These are phyloP conservation scores for Carposina sasakii DNA, from an alignment of 1,140 invertebrate genomes.

Conservation along the genomic window DNA sequence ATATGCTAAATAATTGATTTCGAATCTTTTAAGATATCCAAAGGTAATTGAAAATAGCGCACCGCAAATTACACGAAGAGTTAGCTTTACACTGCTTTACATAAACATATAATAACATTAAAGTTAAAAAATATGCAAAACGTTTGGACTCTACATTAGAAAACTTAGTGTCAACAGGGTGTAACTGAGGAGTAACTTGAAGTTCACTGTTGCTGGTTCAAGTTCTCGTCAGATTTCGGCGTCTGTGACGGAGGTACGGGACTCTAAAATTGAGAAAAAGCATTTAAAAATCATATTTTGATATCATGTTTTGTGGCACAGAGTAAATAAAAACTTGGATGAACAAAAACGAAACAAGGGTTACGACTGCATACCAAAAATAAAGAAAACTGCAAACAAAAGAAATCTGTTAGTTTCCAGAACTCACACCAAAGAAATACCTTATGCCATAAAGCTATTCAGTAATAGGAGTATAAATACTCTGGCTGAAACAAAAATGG, in stretches of 20 bases:
- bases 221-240: conserved; percentile 78
- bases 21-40: conserved; percentile 13
- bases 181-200: conserved; percentile 33
- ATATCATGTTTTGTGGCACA: no score
- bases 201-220: conserved; percentile 70
- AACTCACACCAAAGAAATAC: conserved; percentile 5
- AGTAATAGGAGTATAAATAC: conserved; percentile 75
- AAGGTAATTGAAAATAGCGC: conserved; percentile 6
- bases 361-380: conserved; percentile 27
- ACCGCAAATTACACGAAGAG: conserved; percentile 16
- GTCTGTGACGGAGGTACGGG: conserved; percentile 76
- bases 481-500: conserved; percentile 70
- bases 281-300: no score
- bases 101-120: conserved; percentile 23
- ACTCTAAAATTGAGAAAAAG: conserved; percentile 75
- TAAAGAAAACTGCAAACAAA: conserved; percentile 10
- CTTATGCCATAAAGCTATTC: conserved; percentile 26
- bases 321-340: background rate
- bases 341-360: conserved; percentile 9
- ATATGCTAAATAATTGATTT: conserved; percentile 40
- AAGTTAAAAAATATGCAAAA: conserved; percentile 40
- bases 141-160: conserved; percentile 48
- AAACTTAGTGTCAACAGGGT: conserved; percentile 35
- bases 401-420: background rate
- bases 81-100: conserved; percentile 13